Evolutionary conservation across 2,113 vertebrate species (phyloP), one percentile per base, ranked within the genome.

Genomic region (Oreochromis tanganicae): DNA sequence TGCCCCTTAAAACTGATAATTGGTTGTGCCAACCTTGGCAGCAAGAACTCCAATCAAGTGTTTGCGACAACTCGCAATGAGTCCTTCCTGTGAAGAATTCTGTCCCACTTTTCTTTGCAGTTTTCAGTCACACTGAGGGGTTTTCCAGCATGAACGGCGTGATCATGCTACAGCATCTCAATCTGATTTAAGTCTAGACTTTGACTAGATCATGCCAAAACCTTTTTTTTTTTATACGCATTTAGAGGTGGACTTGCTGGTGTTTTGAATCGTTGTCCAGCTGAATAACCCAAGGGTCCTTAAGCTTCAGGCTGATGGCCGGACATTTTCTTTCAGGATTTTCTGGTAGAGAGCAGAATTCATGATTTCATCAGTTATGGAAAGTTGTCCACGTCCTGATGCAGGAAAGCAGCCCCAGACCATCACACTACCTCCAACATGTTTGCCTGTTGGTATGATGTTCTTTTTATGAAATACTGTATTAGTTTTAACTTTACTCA

Each of bases 141-240:
- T 11, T 29, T 73, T 46, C 13, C 9, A 73, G 21, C 21, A 73
- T 46, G 21, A 73, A 73, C 66, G 27, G 66, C 13, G 3, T 73
- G 68, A 46, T 24, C 41, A 48, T 48, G 41, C 41, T 27, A 73
- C 24, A 73, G 41, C 1, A 73, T 73, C 41, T 48, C 41, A 48
- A 48, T 73, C 41, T 27, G 21, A 73, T 73, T 10, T 48, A 73
- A 48, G 68, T 48, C 68, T 27, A 73, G 14, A 73, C 41, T 73
- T 29, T 73, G 41, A 46, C 68, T 46, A 4, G 13, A 46, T 41
- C 21, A 73, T 4, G 21, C 36, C 68, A 46, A 46, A 46, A 27
- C 41, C 6, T 1, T 29, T 46, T 46, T 73, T 73, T 27, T 43
- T 0, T 4, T 17, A 16, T 10, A 27, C 16, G 2, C 13, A 48